These are phyloP conservation scores for Eufriesea mexicana DNA, from an alignment of 1,140 invertebrate species.

Conservation along the genomic window DNA sequence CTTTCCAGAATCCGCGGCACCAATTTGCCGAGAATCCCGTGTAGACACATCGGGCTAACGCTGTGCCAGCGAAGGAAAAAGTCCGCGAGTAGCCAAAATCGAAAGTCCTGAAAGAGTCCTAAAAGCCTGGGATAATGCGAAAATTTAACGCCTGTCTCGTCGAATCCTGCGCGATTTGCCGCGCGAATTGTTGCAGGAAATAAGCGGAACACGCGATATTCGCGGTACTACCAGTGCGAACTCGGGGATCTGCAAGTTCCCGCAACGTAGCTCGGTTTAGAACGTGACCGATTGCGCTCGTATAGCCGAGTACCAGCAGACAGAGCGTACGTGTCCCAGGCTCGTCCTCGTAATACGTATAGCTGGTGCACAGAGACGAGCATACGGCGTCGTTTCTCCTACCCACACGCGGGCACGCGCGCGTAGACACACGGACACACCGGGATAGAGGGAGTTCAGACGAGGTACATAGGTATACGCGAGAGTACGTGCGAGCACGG, in stretches of 20 bases:
- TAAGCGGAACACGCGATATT: not conserved
- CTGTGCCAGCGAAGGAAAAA: no score
- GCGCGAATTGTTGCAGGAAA: constrained; percentile 7
- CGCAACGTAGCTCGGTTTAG: constrained; percentile 24
- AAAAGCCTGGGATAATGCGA: no score
- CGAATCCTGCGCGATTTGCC: not conserved
- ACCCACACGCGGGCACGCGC: not conserved
- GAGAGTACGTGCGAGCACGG: constrained; percentile 64
- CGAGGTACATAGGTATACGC: constrained; percentile 12
- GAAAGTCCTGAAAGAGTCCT: not conserved
- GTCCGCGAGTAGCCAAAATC: not conserved
- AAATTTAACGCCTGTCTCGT: no score
- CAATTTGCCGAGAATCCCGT: not conserved
- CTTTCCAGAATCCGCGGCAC: not conserved
- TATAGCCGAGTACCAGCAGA: constrained; percentile 5
- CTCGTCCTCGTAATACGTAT: constrained; percentile 55
- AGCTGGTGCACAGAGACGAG: constrained; percentile 18
- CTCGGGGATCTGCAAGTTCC: constrained; percentile 27
- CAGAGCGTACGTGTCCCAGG: constrained; percentile 50
- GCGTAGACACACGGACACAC: not conserved
- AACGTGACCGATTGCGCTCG: constrained; percentile 44
- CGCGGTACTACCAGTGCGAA: not conserved
- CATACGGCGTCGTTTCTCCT: constrained; percentile 3
- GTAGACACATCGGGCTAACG: not conserved
- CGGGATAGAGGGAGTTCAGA: not conserved